Percentiles rank a stretch among this genome's conserved stretches.
Evolutionary conservation across 1,140 invertebrate genomes (phyloP).

Genomic region (Drosophila serrata): DNA sequence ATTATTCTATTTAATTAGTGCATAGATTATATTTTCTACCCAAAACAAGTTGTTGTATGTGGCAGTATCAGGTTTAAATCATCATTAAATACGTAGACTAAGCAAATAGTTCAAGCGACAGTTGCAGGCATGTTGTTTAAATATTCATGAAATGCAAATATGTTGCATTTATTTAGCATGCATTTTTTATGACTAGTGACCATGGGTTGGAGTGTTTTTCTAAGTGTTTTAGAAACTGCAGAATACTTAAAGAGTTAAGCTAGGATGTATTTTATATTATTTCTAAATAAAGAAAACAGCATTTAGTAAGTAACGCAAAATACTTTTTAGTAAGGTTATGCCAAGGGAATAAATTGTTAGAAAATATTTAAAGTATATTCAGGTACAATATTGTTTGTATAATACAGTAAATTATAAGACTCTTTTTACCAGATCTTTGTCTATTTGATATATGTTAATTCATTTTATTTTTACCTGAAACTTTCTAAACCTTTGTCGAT

Average conservation of each 20-base stretch:
- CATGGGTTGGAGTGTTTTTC: background rate
- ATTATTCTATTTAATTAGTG: background rate
- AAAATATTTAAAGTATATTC: background rate
- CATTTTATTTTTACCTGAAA: too few relatives aligned
- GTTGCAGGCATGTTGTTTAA: background rate
- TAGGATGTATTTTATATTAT: background rate
- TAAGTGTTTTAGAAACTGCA: background rate
- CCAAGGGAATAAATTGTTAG: too few relatives aligned
- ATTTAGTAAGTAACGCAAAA: too few relatives aligned
- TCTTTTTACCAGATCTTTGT: too few relatives aligned
- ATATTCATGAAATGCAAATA: slow-evolving; percentile 26
- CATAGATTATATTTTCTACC: too few relatives aligned
- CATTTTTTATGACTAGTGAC: slow-evolving; percentile 14
- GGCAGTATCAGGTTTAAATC: background rate
- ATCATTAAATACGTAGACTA: background rate
- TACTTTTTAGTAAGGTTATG: too few relatives aligned
- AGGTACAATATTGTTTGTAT: too few relatives aligned
- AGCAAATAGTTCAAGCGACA: slow-evolving; percentile 1
- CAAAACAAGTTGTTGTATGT: background rate
- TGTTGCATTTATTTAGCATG: slow-evolving; percentile 29
- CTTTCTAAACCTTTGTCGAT: too few relatives aligned
- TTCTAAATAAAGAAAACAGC: background rate
- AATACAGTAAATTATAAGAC: too few relatives aligned
- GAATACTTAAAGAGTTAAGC: background rate
- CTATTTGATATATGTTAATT: too few relatives aligned